Conservation (phyloP, 2,113 vertebrate species). For the Notarius quadriscutis region DNA sequence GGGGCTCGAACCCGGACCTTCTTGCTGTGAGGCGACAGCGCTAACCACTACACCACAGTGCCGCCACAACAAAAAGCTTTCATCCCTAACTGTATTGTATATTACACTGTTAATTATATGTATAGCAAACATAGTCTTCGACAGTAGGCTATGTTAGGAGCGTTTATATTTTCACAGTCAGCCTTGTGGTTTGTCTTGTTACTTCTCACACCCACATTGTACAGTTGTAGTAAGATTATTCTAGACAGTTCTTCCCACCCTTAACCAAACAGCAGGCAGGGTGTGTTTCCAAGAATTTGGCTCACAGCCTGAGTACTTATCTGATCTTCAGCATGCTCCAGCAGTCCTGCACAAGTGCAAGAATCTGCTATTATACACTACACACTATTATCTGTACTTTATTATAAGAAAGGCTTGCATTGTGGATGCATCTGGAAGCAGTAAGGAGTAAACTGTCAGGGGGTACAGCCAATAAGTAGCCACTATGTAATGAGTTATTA, state of each 20-base stretch:
- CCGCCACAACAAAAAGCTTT: neutral
- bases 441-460: neutral
- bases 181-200: neutral
- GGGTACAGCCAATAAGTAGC: neutral
- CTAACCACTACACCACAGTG: too few relatives aligned
- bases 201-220: neutral
- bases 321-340: neutral
- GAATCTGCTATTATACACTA: neutral
- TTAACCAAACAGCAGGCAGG: neutral
- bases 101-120: neutral
- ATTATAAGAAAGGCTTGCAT: neutral
- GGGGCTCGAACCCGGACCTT: too few relatives aligned
- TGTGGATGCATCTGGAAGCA: neutral
- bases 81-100: neutral
- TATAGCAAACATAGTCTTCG: neutral
- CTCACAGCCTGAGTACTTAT: neutral
- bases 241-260: neutral
- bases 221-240: neutral
- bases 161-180: neutral
- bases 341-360: neutral
- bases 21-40: too few relatives aligned
- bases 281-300: neutral
- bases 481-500: neutral
- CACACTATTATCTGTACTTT: neutral
- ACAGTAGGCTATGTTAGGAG: neutral